Percentiles rank a stretch among this genome's conserved stretches.
These are phyloP conservation scores for Smithornis capensis DNA, from an alignment of 2,113 vertebrate species.

Conservation along the genomic window DNA sequence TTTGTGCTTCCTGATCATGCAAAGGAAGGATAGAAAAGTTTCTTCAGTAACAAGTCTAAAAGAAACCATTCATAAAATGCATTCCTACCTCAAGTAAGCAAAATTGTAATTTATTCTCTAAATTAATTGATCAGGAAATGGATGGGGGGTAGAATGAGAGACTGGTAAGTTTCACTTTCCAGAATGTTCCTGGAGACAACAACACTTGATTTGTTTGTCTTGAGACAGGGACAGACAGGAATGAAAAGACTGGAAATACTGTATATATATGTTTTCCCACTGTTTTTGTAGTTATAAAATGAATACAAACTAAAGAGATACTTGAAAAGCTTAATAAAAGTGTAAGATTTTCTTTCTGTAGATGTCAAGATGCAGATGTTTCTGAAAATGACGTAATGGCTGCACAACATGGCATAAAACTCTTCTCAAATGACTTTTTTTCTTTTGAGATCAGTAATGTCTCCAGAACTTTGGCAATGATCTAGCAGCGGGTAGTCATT, in stretches of 20 bases:
- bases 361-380: background rate
- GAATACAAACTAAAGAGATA: background rate
- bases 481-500: background rate
- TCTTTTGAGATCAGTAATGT: background rate
- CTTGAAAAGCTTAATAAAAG: background rate
- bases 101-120: background rate
- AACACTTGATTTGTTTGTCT: background rate
- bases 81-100: background rate
- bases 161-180: background rate
- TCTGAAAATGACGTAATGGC: background rate
- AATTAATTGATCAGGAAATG: background rate
- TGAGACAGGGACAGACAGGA: background rate
- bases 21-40: background rate
- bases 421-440: background rate
- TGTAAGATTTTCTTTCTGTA: background rate
- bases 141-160: fast-evolving
- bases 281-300: background rate
- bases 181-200: background rate
- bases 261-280: background rate
- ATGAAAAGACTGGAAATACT: background rate
- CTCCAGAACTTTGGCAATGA: background rate
- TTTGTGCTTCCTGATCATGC: background rate
- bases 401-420: background rate
- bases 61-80: background rate
- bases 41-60: background rate